Conservation (phyloP, 2,113 vertebrate species). For the Tetrao urogallus region DNA sequence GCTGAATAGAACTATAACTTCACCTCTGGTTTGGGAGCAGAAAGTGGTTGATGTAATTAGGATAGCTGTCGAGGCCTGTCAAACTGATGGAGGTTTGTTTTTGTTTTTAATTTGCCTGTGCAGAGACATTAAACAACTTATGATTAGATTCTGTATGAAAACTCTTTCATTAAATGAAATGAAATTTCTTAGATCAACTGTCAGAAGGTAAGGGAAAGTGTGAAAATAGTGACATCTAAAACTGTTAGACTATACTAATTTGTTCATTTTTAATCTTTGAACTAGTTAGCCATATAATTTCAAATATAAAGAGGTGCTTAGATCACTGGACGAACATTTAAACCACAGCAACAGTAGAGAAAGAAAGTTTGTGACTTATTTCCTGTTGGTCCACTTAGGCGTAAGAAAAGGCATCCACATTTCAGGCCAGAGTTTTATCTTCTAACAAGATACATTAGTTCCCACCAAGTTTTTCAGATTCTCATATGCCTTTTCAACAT, state of each 20-base stretch:
- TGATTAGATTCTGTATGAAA: not conserved
- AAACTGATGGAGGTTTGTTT: not conserved
- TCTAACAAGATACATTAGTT: not conserved
- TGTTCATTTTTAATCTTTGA: not conserved
- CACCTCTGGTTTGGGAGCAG: not conserved
- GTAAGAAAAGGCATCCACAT: not conserved
- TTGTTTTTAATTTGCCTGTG: not conserved
- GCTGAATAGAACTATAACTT: not conserved
- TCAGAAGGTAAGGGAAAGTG: not conserved
- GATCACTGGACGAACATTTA: not conserved
- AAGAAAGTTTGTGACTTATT: not conserved
- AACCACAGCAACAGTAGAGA: not conserved
- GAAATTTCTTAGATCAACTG: slow-evolving; percentile 4
- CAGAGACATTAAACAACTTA: not conserved
- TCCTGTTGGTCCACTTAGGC: not conserved
- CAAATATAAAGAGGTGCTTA: not conserved
- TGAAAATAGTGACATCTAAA: not conserved
- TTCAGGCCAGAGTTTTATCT: not conserved
- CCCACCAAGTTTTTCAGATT: not conserved
- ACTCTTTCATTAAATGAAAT: not conserved
- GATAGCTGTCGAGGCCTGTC: not conserved
- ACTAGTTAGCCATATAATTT: not conserved
- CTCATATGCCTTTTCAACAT: not conserved
- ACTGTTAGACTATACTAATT: not conserved
- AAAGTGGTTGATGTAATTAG: not conserved